Evolutionary conservation across 2,113 vertebrate genomes (phyloP), one percentile per base, ranked within the genome.

Genomic region (Mesoclemmys tuberculata): DNA sequence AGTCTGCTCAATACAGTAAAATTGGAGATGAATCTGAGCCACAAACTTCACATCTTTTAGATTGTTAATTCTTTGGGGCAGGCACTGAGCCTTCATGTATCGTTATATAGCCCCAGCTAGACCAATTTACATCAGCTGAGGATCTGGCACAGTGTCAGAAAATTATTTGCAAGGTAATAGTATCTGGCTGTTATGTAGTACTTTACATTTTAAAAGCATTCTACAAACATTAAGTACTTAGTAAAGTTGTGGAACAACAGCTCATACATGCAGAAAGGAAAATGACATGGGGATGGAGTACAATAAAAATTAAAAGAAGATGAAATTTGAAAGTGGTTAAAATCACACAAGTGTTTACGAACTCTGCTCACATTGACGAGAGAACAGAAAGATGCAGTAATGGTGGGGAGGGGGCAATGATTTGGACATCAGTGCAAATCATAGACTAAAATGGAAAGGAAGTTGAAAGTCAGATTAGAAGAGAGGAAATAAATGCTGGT

Each of bases 1-100:
- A 88, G 75, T 92, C 94, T 90, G 91, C 94, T 87, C 44, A 82
- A 27, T 84, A 83, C 48, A 89, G 80, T 54, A 80, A 80, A 87
- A 19, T 49, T 1, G 14, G 58, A 54, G 41, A 27, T 24, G 74
- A 44, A 44, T 10, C 10, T 41, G 41, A 77, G 41, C 24, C 74
- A 77, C 4, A 77, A 46, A 44, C 22, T 4, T 38, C 41, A 44
- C 10, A 75, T 75, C 71, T 44, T 58, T 75, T 26, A 75, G 22
- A 75, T 10, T 44, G 41, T 7, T 41, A 75, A 44, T 38, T 11
- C 41, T 46, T 46, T 77, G 38, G 41, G 12, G 41, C 41, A 41
- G 41, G 9, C 9, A 75, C 71, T 75, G 41, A 41, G 71, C 71
- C n/a, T 75, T 75, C 41, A 26, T 26, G 41, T 46, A 26, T 44